A percentile compares a stretch with the other conserved stretches of the same genome.
phyloP scores from a whole-genome alignment of 2,113 vertebrate genomes.

The Pitta sordida region DNA sequence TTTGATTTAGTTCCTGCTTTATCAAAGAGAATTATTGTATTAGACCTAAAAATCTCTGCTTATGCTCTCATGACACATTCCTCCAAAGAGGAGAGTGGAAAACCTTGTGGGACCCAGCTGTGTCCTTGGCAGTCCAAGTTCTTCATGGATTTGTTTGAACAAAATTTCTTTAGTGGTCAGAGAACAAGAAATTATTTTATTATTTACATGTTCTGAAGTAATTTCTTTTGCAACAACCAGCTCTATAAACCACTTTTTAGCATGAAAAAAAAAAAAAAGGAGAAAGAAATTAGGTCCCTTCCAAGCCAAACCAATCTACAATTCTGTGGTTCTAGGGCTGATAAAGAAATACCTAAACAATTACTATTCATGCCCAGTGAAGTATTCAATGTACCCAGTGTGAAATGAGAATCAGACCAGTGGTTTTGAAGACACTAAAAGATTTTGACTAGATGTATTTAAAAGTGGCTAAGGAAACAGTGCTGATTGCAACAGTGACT shows the following conservation, averaged over 20 bases:
- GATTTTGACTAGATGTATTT: not conserved
- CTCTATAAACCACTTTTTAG: not conserved
- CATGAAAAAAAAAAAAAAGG: not conserved
- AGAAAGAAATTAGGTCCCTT: not conserved
- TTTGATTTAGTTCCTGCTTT: constrained; percentile 21
- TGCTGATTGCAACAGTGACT: rapidly evolving
- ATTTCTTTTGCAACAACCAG: not conserved
- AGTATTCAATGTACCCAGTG: not conserved
- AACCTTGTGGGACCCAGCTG: not conserved
- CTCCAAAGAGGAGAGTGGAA: not conserved
- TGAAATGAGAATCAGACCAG: not conserved
- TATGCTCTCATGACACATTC: not conserved
- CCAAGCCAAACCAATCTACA: not conserved
- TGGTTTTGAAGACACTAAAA: not conserved
- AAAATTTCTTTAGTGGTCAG: not conserved
- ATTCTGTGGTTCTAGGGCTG: not conserved
- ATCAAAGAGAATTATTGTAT: constrained; percentile 38
- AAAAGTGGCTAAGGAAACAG: not conserved
- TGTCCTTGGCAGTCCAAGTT: not conserved
- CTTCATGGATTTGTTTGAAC: not conserved
- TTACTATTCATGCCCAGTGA: not conserved
- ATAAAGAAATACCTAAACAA: not conserved
- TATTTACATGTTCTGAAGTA: not conserved
- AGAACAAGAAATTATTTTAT: not conserved
- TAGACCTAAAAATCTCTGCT: constrained; percentile 25